Base-by-base conservation (phyloP, 2,113 vertebrate genomes). In the Ceratotherium simum region DNA sequence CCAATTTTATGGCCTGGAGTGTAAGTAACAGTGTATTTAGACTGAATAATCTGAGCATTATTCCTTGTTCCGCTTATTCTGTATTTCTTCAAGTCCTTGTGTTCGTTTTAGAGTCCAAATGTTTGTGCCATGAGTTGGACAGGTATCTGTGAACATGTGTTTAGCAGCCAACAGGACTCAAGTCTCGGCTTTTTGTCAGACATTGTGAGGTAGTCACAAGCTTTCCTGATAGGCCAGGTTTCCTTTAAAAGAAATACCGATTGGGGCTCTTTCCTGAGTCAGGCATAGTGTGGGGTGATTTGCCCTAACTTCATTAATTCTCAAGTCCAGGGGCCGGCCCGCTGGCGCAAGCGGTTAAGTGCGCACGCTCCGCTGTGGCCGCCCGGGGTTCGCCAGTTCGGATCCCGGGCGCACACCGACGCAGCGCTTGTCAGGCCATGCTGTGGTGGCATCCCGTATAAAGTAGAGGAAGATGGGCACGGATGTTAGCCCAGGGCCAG, bases 1-100 rank as follows among this genome's bases (percentile, higher is more conserved):
- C 99, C 97, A 99, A 99, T 98, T 99, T 99, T 97, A 99, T 99
- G 99, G 99, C 99, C 93, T 99, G 99, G 99, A 99, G 99, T 97
- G 99, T 99, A 99, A 99, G 99, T 99, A 97, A 20, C 88, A 70
- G 56, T 25, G 36, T 18, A 1, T 33, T 75, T 11, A 39, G 39
- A 36, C 6, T 58, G 1, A 36, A 0, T 76, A 12, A 58, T 86
- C 56, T 20, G 16, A 51, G 20, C 92, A 0, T 27, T 79, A 2
- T 2, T 56, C n/a, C 29, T 70, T 31, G 3, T 67, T 60, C 23
- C 42, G 56, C 13, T 11, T 4, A 4, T 62, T 85, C 29, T 80
- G 91, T 33, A 54, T 8, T 13, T 27, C 36, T 79, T 94, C 54
- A 58, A 0, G 1, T 0, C 8, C 42, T 16, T 10, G 20, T 23